Conservation (phyloP, 2,888 invertebrate species). For the Ormyrus rosae region DNA sequence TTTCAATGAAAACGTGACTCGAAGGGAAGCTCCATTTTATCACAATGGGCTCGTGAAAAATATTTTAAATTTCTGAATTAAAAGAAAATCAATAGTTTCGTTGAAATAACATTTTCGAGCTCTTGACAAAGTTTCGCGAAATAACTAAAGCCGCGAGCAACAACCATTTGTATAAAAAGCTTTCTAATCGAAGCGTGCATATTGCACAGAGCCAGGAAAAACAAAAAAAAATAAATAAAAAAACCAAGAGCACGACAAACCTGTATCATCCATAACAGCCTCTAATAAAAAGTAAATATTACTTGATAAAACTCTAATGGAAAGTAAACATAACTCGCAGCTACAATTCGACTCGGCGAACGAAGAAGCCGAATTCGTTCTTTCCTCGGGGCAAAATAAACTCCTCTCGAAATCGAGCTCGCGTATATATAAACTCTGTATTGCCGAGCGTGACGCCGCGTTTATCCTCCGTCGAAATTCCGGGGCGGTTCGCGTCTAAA, state of each 20-base stretch:
- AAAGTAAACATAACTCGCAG: slow-evolving; percentile 28
- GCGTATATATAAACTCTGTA: background rate
- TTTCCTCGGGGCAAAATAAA: background rate
- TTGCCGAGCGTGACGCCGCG: background rate
- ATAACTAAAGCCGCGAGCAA: too few species aligned
- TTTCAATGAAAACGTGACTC: slow-evolving; percentile 14
- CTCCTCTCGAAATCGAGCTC: background rate
- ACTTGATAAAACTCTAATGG: slow-evolving; percentile 45
- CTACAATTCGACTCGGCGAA: background rate
- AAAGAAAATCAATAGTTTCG: too few species aligned
- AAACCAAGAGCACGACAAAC: background rate
- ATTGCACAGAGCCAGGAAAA: background rate
- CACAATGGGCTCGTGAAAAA: too few species aligned
- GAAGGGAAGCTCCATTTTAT: background rate
- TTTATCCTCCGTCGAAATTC: background rate
- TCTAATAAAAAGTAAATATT: slow-evolving; percentile 46
- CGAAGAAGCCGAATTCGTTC: background rate
- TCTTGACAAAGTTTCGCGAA: too few species aligned
- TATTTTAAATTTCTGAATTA: too few species aligned
- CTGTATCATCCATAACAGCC: background rate
- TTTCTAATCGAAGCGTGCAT: background rate
- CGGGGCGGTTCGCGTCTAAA: too few species aligned
- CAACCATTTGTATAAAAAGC: too few species aligned
- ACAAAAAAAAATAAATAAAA: background rate
- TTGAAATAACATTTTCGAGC: too few species aligned